Base-by-base conservation (phyloP, 2,797 vertebrate genomes). In the Microctenopoma stevenorrisi region DNA sequence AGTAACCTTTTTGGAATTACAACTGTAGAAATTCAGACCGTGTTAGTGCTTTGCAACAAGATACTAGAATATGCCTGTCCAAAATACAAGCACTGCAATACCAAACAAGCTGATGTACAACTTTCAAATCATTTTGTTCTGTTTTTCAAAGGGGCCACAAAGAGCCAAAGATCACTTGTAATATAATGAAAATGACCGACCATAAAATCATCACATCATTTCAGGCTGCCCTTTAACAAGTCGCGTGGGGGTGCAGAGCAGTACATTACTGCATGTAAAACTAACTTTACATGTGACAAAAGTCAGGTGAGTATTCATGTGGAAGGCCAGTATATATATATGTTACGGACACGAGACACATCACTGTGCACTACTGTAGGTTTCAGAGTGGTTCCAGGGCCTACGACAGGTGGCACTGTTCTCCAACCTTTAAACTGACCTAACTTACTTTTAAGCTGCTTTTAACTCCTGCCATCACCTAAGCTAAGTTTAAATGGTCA, bases 111-210 rank as follows among this genome's bases (percentile, higher is more conserved):
- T 66, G 18, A 46, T 0, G 3, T 4, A 37, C 44, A 47, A 35
- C 54, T 47, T 42, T 71, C 14, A 43, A 46, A 68, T 35, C 6
- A 25, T 55, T 58, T 65, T 42, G 33, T 49, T 11, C n/a, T 7
- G 13, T 15, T 47, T 50, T 35, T 22, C 35, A 22, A 47, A 11
- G 8, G 26, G 18, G 43, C 79, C 80, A 84, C 81, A 79, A 57
- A 66, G 35, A 67, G 16, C 56, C 87, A 88, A 86, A 88, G 86
- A 68, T 83, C 74, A 64, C 2, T 70, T 53, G 25, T 53, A 44
- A 75, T 68, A 49, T 25, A 43, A 44, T 72, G 15, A 40, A 71
- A 76, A 78, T 40, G 40, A 74, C 55, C 7, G 52, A 18, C 56
- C 50, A 49, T 83, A 82, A 81, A 81, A 76, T 40, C 26, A 76